phyloP scores from a whole-genome alignment of 2,797 vertebrate genomes.

The Craterocephalus amniculus region DNA sequence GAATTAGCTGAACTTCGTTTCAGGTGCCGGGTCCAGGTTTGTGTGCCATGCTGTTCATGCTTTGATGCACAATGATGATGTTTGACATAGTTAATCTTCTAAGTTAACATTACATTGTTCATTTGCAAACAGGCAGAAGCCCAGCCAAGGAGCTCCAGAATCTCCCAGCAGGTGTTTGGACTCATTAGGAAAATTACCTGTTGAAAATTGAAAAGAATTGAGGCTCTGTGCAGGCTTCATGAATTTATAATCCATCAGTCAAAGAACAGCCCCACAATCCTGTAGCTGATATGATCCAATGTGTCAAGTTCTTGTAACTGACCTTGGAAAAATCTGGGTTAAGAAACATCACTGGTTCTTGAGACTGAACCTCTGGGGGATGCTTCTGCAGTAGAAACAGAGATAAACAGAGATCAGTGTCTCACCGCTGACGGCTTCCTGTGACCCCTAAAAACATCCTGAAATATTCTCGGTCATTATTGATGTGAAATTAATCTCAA shows the following conservation, averaged over 20 bases:
- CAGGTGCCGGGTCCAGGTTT: neutral
- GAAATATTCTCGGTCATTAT: slow-evolving; percentile 5
- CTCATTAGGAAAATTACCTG: neutral
- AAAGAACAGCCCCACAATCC: neutral
- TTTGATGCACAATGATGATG: neutral
- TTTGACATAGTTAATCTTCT: neutral
- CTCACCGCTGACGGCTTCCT: neutral
- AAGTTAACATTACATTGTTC: neutral
- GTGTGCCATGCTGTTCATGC: neutral
- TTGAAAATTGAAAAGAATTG: neutral
- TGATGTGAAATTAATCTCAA: slow-evolving; percentile 35
- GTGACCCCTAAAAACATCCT: neutral
- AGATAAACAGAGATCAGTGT: neutral
- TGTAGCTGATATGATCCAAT: neutral
- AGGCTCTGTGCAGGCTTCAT: neutral
- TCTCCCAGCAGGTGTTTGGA: neutral
- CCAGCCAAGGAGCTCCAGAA: neutral
- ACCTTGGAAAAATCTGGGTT: neutral
- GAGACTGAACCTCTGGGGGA: neutral
- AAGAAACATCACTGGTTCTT: neutral
- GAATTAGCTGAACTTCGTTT: too few relatives aligned
- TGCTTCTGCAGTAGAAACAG: neutral
- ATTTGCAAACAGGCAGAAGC: neutral
- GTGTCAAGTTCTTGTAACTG: neutral
- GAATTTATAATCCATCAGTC: neutral